Conservation (phyloP, 2,113 vertebrate species). For the Herpetotheres cachinnans region DNA sequence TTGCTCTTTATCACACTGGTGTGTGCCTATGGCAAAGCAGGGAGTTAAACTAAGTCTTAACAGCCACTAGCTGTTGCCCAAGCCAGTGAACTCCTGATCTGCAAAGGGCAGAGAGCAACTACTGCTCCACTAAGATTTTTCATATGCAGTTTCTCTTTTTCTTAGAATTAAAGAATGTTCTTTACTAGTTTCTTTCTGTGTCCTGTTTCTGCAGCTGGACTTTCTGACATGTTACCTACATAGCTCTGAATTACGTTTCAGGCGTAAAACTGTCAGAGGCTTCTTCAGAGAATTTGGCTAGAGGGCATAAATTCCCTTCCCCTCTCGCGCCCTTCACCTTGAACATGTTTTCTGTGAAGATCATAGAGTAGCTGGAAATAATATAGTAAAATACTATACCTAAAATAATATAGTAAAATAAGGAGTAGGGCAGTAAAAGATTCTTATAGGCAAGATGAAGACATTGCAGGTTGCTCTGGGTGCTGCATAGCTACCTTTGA, state of each 20-base stretch:
- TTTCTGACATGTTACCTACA: not conserved
- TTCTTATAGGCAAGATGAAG: not conserved
- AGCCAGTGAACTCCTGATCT: not conserved
- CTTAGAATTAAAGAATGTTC: not conserved
- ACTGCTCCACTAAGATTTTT: not conserved
- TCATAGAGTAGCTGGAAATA: not conserved
- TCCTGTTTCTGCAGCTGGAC: not conserved
- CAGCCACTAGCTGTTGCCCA: not conserved
- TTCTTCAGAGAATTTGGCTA: not conserved
- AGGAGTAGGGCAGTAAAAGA: not conserved
- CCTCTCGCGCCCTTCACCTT: not conserved
- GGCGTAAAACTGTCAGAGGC: not conserved
- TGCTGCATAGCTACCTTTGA: not conserved
- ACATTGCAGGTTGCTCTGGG: not conserved
- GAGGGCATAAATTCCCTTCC: not conserved
- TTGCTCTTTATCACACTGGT: not conserved
- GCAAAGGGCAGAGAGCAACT: not conserved
- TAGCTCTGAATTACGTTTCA: not conserved
- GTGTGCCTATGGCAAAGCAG: not conserved
- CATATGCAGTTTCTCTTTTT: not conserved
- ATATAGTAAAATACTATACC: not conserved
- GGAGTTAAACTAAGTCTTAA: not conserved
- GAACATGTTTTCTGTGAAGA: not conserved
- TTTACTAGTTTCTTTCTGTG: not conserved
- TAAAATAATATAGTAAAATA: not conserved